A percentile compares a stretch with the other conserved stretches of the same genome.
Conservation (phyloP, 2,113 vertebrate genomes). For the Archilochus colubris region DNA sequence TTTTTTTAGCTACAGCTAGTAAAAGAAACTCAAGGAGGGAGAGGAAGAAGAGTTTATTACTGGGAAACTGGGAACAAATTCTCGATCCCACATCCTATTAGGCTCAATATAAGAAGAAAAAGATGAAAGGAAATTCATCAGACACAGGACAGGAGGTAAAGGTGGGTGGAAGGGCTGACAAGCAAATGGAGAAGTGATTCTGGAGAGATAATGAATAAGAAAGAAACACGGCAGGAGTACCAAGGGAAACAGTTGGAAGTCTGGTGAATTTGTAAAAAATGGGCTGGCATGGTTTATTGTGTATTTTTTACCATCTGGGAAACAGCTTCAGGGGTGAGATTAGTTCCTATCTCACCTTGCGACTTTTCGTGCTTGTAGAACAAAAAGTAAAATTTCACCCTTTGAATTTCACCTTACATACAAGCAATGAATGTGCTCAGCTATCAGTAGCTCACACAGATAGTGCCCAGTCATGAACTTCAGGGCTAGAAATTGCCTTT, state of each 20-base stretch:
- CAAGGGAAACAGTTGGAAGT: background rate
- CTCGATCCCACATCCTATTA: background rate
- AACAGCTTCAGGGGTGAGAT: background rate
- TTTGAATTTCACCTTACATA: background rate
- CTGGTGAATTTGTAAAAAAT: background rate
- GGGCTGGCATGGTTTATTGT: background rate
- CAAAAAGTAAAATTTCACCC: background rate
- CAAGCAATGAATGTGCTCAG: accelerated
- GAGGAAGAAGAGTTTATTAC: background rate
- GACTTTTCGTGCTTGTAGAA: background rate
- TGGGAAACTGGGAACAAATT: background rate
- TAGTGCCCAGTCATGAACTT: background rate
- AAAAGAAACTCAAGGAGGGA: background rate
- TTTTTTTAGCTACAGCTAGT: background rate
- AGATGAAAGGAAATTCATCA: background rate
- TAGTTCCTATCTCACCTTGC: background rate
- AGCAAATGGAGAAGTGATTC: background rate
- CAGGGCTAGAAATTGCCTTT: background rate
- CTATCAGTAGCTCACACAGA: background rate
- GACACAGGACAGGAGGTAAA: background rate
- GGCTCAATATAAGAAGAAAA: background rate
- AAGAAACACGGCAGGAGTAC: accelerated
- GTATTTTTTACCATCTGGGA: background rate
- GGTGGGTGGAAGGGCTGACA: background rate
- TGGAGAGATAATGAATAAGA: background rate